Conservation (phyloP, 2,888 invertebrate species). For the Elmis aenea region DNA sequence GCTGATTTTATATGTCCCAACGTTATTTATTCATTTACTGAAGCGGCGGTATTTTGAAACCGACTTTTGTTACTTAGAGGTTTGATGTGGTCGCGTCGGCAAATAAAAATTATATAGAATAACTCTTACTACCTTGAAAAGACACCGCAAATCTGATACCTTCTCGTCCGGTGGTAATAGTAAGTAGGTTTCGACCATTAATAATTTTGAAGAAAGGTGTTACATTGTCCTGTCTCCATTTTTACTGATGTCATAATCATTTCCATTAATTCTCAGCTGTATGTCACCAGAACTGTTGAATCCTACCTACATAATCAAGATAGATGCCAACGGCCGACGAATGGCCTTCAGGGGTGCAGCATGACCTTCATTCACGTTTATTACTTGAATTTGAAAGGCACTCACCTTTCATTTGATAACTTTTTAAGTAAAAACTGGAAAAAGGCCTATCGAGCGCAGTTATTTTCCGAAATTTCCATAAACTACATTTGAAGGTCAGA, state of each 20-base stretch:
- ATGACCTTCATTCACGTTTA: constrained; percentile 18
- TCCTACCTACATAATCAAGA: background rate
- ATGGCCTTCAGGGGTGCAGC: constrained; percentile 15
- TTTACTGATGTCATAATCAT: background rate
- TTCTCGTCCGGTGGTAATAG: no score
- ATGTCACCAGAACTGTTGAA: constrained; percentile 1
- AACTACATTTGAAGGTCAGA: no score
- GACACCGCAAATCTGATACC: no score
- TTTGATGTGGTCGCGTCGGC: constrained; percentile 8
- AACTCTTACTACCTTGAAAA: no score
- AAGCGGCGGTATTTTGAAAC: constrained; percentile 16
- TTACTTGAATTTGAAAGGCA: no score
- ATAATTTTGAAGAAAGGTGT: no score
- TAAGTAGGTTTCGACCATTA: no score
- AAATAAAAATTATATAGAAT: constrained; percentile 9
- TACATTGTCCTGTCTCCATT: no score
- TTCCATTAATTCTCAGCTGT: constrained; percentile 5
- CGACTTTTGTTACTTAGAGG: constrained; percentile 10
- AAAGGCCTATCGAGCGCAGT: no score
- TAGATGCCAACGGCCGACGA: constrained; percentile 12
- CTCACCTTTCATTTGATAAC: no score
- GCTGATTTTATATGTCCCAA: constrained; percentile 18
- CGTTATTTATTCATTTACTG: constrained; percentile 22
- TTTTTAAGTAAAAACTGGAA: no score
- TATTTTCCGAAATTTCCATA: no score